Percentiles rank a stretch among this genome's conserved stretches.
Conservation (phyloP, 2,888 invertebrate genomes). For the Aspidiotus destructor region DNA sequence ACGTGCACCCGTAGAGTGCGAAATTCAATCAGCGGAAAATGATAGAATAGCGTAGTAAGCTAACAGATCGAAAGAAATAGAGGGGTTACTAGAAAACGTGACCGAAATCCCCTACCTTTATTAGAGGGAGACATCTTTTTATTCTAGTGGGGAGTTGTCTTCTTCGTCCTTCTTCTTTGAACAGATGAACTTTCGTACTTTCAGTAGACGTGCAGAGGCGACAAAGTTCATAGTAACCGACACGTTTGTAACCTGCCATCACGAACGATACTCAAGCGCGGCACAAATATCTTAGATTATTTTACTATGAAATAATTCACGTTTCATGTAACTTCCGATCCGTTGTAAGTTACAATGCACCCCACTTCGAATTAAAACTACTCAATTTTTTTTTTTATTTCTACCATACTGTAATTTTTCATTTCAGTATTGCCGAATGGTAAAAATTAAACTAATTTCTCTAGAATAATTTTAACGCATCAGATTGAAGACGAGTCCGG, state of each 20-base stretch:
- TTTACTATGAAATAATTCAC: no score
- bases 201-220: constrained; percentile 58
- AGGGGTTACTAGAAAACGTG: constrained; percentile 20
- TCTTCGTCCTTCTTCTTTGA: constrained; percentile 55
- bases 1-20: no score
- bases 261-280: constrained; percentile 13
- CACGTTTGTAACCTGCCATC: constrained; percentile 59
- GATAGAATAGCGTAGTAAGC: neutral
- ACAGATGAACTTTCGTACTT: constrained; percentile 56
- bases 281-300: no score
- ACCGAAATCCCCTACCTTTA: constrained; percentile 44
- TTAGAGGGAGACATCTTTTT: constrained; percentile 52
- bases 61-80: neutral
- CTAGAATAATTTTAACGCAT: no score
- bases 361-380: no score
- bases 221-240: constrained; percentile 61
- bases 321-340: no score
- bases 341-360: no score
- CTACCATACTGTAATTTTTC: no score
- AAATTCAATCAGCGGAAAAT: neutral
- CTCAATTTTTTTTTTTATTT: no score
- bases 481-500: no score
- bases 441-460: no score
- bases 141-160: constrained; percentile 57
- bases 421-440: no score